Conservation (phyloP, 2,888 invertebrate species). For the Thera britannica region DNA sequence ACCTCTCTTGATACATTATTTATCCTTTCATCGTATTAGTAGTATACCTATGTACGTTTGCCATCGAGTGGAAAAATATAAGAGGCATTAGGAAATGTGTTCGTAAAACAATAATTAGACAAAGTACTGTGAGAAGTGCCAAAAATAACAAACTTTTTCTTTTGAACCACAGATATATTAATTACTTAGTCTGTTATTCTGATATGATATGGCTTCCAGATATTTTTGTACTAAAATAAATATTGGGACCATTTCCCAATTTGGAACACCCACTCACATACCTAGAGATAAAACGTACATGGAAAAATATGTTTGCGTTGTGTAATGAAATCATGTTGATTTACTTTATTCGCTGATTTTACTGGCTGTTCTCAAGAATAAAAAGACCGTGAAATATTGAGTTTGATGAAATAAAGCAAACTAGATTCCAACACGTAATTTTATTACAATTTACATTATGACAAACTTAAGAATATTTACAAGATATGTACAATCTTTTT, state of each 20-base stretch:
- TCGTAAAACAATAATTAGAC: not conserved
- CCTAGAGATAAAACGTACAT: not conserved
- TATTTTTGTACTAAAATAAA: not conserved
- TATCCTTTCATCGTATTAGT: not conserved
- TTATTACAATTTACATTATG: constrained; percentile 76
- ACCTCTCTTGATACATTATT: not conserved
- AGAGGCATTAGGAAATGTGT: not conserved
- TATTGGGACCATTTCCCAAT: not conserved
- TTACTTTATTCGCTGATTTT: not conserved
- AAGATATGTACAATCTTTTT: constrained; percentile 81
- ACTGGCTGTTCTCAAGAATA: not conserved
- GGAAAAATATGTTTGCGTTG: not conserved
- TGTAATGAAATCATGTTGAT: not conserved
- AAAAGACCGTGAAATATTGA: not conserved
- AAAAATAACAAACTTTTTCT: not conserved
- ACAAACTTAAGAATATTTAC: constrained; percentile 77
- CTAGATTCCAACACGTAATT: constrained; percentile 55
- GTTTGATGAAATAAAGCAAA: constrained; percentile 7
- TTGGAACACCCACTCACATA: not conserved
- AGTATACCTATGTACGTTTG: not conserved
- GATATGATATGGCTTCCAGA: not conserved
- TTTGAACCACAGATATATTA: not conserved
- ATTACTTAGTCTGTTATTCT: not conserved
- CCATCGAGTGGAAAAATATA: not conserved
- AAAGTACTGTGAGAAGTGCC: not conserved